These are phyloP conservation scores for Cygnus atratus DNA, from an alignment of 2,113 vertebrate species.

Conservation along the genomic window DNA sequence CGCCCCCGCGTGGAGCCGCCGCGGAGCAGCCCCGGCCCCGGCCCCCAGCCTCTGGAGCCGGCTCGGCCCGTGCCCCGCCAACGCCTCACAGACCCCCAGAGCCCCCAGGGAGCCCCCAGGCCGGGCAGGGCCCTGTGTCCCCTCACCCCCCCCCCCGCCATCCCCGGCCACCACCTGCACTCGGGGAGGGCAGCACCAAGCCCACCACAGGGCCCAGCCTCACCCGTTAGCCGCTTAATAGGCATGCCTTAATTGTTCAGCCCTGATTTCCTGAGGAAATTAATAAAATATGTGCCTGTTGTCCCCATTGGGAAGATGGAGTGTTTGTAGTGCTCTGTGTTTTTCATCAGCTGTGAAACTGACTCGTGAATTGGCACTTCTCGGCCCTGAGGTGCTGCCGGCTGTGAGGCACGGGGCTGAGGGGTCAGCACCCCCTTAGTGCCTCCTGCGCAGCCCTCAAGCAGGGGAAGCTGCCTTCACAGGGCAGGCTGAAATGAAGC, in stretches of 20 bases:
- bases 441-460: neutral
- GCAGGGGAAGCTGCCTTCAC: neutral
- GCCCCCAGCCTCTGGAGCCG: no score
- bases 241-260: neutral
- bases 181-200: rapidly evolving
- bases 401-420: neutral
- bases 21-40: no score
- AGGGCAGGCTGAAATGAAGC: neutral
- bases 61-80: neutral
- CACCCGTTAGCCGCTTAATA: neutral
- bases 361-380: no score
- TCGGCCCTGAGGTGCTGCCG: neutral
- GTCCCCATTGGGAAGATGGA: no score
- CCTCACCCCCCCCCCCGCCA: neutral
- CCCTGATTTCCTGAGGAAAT: neutral
- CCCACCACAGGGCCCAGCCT: rapidly evolving
- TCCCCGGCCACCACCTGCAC: no score
- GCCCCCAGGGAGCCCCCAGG: no score
- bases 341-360: no score
- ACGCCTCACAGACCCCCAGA: neutral
- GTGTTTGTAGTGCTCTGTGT: no score
- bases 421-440: neutral
- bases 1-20: no score
- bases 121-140: no score
- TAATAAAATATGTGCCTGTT: no score